These are phyloP conservation scores for Anas platyrhynchos DNA, from an alignment of 2,113 vertebrate species.

Conservation along the genomic window DNA sequence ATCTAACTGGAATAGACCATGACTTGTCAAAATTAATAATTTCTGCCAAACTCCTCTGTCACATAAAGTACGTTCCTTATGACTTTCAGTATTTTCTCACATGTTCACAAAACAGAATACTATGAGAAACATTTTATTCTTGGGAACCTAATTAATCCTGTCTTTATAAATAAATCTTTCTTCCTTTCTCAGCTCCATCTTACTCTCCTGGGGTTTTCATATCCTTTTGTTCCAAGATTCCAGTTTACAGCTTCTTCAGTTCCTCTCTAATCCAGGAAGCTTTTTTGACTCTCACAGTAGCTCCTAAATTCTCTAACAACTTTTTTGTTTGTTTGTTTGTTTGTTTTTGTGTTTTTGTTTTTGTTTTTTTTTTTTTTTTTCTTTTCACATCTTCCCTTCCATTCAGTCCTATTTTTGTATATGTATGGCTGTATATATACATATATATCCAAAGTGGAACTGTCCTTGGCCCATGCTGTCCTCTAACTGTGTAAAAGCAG, in stretches of 20 bases:
- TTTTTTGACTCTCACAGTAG: background rate
- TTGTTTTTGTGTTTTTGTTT: background rate
- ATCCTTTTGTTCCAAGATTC: background rate
- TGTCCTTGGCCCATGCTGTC: background rate
- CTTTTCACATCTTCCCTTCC: background rate
- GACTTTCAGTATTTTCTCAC: background rate
- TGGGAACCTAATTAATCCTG: constrained; percentile 1
- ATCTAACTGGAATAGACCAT: background rate
- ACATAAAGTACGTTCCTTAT: background rate
- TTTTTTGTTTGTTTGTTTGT: background rate
- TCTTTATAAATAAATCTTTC: constrained; percentile 23
- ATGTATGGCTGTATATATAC: background rate
- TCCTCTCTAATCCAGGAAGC: background rate
- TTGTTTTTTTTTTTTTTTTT: background rate
- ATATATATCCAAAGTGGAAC: fast-evolving
- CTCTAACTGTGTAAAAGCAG: background rate
- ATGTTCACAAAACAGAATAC: background rate
- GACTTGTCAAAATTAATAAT: fast-evolving
- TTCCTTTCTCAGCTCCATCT: constrained; percentile 5
- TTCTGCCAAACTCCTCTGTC: background rate
- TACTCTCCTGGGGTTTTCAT: background rate
- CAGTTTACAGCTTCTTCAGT: background rate
- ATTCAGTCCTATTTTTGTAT: background rate
- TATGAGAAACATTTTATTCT: background rate
- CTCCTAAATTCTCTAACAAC: background rate